These are phyloP conservation scores for Pangasius larnaudii DNA, from an alignment of 2,797 vertebrate genomes.

Conservation along the genomic window DNA sequence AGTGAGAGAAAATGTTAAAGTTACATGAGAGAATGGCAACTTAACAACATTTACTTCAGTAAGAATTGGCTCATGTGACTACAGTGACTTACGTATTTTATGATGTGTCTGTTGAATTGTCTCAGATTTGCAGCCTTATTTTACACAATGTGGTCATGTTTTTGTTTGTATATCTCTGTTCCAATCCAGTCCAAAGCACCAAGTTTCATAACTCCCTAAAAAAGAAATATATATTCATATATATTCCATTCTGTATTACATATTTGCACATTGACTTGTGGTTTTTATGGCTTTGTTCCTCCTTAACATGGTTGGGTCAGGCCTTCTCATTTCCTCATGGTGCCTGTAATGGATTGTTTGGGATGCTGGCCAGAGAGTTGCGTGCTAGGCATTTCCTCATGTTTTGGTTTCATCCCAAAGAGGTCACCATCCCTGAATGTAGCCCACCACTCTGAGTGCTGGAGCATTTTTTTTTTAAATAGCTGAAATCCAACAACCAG, in stretches of 20 bases:
- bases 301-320: conserved; percentile 48
- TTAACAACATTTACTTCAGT: background rate
- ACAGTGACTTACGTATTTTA: conserved; percentile 8
- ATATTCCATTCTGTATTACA: conserved; percentile 52
- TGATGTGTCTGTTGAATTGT: background rate
- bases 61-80: background rate
- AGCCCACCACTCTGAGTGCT: conserved; percentile 57
- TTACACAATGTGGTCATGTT: conserved; percentile 2
- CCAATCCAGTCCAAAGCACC: background rate
- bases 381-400: conserved; percentile 61
- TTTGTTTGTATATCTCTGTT: background rate
- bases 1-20: background rate
- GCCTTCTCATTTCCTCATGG: conserved; percentile 70
- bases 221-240: background rate
- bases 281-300: conserved; percentile 57
- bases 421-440: conserved; percentile 62
- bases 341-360: conserved; percentile 63
- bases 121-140: background rate
- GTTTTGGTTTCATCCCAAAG: conserved; percentile 65
- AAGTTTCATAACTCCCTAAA: background rate
- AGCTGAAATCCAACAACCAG: conserved; percentile 65
- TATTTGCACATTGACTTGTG: conserved; percentile 45
- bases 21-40: background rate
- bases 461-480: conserved; percentile 57
- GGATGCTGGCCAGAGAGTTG: conserved; percentile 62